These are phyloP conservation scores for Prunella fulvescens DNA, from an alignment of 2,113 vertebrate species.

Conservation along the genomic window DNA sequence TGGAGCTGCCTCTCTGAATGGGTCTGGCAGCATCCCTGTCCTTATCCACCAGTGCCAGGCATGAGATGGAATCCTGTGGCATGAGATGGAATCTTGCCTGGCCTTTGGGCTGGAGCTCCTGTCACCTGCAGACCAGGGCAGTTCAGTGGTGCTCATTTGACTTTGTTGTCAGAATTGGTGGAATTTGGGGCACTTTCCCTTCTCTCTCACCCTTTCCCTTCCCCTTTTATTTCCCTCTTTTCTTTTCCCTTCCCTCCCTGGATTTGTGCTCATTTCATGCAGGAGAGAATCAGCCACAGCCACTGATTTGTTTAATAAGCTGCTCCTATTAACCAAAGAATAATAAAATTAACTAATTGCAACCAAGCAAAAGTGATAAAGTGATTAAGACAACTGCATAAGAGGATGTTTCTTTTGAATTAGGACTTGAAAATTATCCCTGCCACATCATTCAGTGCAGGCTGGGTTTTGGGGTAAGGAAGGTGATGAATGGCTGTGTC, in stretches of 20 bases:
- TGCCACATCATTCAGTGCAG: neutral
- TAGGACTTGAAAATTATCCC: neutral
- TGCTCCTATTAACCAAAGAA: neutral
- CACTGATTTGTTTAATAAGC: neutral
- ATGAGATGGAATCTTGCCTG: accelerated
- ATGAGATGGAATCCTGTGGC: too few species aligned
- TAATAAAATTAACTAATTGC: neutral
- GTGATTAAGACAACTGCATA: neutral
- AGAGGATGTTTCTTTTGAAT: neutral
- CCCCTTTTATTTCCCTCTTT: neutral
- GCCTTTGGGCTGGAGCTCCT: neutral
- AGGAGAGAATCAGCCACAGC: neutral
- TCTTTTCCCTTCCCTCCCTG: neutral
- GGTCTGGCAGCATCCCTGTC: neutral
- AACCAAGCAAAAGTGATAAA: neutral
- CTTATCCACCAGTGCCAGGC: neutral
- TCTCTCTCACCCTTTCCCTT: neutral
- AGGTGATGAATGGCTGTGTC: neutral
- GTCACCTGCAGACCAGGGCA: neutral
- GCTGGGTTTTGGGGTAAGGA: neutral
- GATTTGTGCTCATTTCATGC: accelerated
- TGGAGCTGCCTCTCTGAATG: neutral
- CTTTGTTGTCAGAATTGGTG: neutral
- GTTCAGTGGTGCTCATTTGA: neutral
- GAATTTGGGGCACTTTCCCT: neutral